phyloP scores from a whole-genome alignment of 2,888 invertebrate genomes.

The Troides oblongomaculatus region DNA sequence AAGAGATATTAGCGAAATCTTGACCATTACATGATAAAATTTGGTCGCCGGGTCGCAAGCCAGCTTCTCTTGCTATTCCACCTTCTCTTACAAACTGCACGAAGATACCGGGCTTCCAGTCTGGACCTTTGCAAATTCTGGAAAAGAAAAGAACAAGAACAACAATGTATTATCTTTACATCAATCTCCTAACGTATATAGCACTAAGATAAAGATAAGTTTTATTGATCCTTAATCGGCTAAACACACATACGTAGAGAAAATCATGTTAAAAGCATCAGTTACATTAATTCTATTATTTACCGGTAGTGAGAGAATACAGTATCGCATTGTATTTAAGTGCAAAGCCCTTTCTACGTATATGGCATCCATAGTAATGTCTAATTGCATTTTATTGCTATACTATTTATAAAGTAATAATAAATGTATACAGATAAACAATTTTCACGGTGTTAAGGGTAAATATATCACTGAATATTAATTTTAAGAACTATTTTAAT shows the following conservation, averaged over 20 bases:
- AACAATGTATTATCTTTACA: too few relatives aligned
- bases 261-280: not conserved
- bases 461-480: too few relatives aligned
- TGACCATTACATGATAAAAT: constrained; percentile 93
- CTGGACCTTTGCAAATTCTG: constrained; percentile 91
- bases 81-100: constrained; percentile 94
- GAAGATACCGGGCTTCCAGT: constrained; percentile 92
- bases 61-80: constrained; percentile 92
- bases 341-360: not conserved
- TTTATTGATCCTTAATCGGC: too few relatives aligned
- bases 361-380: not conserved
- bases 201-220: too few relatives aligned
- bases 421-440: too few relatives aligned
- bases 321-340: not conserved
- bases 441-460: too few relatives aligned
- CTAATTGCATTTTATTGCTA: too few relatives aligned
- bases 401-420: too few relatives aligned
- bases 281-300: constrained; percentile 1
- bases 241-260: too few relatives aligned
- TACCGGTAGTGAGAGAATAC: not conserved
- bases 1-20: constrained; percentile 87
- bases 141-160: constrained; percentile 36
- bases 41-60: constrained; percentile 94
- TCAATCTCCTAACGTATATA: too few relatives aligned
- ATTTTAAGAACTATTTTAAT: too few relatives aligned